These are phyloP conservation scores for Anarrhichthys ocellatus DNA, from an alignment of 2,113 vertebrate genomes.

Conservation along the genomic window DNA sequence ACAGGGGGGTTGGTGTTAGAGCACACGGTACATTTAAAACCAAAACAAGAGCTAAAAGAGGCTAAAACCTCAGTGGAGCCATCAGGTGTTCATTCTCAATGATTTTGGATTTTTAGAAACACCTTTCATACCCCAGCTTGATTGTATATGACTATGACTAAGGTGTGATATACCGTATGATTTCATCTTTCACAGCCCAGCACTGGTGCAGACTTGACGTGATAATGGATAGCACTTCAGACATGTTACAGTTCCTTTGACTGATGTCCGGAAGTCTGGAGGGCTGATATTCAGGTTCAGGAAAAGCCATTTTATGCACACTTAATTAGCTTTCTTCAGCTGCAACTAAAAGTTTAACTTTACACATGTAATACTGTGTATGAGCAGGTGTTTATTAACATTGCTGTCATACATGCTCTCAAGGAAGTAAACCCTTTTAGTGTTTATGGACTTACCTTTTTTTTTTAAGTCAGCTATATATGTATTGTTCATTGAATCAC, in stretches of 20 bases:
- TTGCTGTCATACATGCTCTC: neutral
- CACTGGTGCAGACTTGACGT: neutral
- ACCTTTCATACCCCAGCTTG: neutral
- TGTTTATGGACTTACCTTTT: neutral
- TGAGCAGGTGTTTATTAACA: neutral
- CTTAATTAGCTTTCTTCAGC: neutral
- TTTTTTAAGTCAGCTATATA: neutral
- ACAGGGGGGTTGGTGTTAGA: neutral
- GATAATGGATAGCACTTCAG: neutral
- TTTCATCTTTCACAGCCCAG: neutral
- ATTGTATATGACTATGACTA: neutral
- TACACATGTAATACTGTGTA: neutral
- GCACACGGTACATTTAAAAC: neutral
- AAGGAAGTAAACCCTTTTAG: neutral
- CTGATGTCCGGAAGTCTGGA: neutral
- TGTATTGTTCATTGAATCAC: neutral
- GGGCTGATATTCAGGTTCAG: neutral
- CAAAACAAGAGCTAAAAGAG: neutral
- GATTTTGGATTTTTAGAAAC: neutral
- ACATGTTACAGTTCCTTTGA: neutral
- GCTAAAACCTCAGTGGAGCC: neutral
- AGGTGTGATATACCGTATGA: neutral
- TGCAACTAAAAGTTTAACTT: neutral
- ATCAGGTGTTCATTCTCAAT: neutral
- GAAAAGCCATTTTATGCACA: constrained; percentile 9